Evolutionary conservation across 1,140 invertebrate species (phyloP).

Genomic region (Colletes latitarsis): DNA sequence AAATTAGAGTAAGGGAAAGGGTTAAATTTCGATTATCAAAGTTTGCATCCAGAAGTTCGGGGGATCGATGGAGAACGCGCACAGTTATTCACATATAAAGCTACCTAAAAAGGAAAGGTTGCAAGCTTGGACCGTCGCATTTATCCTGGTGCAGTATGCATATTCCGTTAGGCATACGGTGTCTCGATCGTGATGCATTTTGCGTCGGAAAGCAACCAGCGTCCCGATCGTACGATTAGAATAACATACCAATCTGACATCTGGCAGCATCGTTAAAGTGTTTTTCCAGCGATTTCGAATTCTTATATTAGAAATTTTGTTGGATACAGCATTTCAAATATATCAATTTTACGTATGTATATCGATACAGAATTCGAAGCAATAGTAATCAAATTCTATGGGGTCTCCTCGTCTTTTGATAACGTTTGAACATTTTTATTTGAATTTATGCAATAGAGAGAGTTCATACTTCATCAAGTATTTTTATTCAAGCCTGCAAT

Average conservation of each 20-base stretch:
- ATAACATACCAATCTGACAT: constrained; percentile 27
- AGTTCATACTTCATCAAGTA: too few species aligned
- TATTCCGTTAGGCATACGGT: constrained; percentile 68
- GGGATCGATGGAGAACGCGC: constrained; percentile 17
- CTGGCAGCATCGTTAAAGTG: neutral
- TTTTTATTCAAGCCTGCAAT: too few species aligned
- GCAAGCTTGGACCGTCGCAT: constrained; percentile 48
- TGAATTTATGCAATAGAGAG: too few species aligned
- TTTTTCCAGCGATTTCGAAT: neutral
- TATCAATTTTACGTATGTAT: too few species aligned
- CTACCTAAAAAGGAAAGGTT: constrained; percentile 62
- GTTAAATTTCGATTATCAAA: too few species aligned
- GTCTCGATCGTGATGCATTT: constrained; percentile 59
- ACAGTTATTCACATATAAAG: constrained; percentile 46
- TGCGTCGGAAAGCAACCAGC: constrained; percentile 16
- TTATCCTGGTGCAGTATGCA: constrained; percentile 59
- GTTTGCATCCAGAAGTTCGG: neutral
- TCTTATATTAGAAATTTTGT: too few species aligned
- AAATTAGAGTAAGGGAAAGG: too few species aligned
- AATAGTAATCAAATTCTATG: too few species aligned
- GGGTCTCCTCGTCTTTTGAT: too few species aligned
- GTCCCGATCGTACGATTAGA: constrained; percentile 42
- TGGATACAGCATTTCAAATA: too few species aligned
- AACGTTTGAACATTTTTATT: too few species aligned
- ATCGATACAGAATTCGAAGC: too few species aligned